phyloP scores from a whole-genome alignment of 2,888 invertebrate species.

The Thera obeliscata region DNA sequence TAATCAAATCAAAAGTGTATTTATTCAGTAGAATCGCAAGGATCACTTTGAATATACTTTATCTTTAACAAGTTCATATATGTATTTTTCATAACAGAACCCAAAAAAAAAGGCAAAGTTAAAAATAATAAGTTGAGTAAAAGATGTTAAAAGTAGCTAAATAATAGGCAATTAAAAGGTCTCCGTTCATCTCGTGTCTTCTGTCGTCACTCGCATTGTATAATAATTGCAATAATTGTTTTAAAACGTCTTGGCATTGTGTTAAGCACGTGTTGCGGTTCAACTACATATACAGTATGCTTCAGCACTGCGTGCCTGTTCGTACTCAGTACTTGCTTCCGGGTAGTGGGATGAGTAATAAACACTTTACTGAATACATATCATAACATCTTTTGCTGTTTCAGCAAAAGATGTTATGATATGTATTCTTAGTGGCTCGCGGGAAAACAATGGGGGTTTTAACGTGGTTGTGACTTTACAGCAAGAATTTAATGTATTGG shows the following conservation, averaged over 20 bases:
- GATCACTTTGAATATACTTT: too few relatives aligned
- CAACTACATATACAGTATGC: constrained; percentile 1
- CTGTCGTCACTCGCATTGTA: constrained; percentile 14
- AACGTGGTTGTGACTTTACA: not conserved
- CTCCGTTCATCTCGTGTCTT: constrained; percentile 1
- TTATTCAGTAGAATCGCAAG: too few relatives aligned
- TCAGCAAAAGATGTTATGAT: not conserved
- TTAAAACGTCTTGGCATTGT: constrained; percentile 15
- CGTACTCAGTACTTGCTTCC: not conserved
- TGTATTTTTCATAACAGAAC: too few relatives aligned
- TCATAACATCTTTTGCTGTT: too few relatives aligned
- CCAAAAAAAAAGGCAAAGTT: too few relatives aligned
- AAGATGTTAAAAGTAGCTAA: not conserved
- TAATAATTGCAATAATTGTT: constrained; percentile 21
- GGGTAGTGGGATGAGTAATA: not conserved
- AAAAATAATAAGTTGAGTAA: not conserved
- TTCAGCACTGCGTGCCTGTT: not conserved
- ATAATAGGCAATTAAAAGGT: constrained; percentile 4
- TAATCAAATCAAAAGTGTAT: too few relatives aligned
- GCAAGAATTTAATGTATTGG: not conserved
- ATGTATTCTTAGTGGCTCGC: not conserved
- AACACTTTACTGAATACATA: too few relatives aligned
- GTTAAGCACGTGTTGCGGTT: constrained; percentile 11
- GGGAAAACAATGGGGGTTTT: not conserved
- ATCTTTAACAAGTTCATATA: too few relatives aligned